Conservation (phyloP, 2,888 invertebrate species). For the Coenonympha arcania region DNA sequence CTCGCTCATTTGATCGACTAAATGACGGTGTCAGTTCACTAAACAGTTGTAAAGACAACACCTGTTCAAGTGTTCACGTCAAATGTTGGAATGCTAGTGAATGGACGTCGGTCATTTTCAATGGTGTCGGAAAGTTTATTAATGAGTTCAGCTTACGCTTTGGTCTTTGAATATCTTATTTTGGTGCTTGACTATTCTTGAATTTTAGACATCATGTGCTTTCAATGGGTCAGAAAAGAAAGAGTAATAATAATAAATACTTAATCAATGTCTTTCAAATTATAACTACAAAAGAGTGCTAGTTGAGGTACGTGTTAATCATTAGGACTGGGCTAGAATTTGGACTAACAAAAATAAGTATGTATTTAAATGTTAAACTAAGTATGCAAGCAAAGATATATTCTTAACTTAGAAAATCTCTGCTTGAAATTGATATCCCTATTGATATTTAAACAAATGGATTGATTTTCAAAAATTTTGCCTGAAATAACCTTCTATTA, state of each 20-base stretch:
- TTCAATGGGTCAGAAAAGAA: neutral
- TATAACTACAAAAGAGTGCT: no score
- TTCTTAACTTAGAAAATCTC: no score
- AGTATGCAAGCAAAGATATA: no score
- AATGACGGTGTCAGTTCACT: slow-evolving; percentile 14
- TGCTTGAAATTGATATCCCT: no score
- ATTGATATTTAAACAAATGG: no score
- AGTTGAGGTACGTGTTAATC: no score
- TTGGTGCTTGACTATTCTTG: neutral
- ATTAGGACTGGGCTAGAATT: no score
- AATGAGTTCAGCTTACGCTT: slow-evolving; percentile 16
- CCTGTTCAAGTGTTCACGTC: slow-evolving; percentile 37
- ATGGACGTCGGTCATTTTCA: slow-evolving; percentile 15
- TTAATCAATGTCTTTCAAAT: neutral
- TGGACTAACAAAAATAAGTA: no score
- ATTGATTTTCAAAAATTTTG: no score
- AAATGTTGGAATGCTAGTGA: slow-evolving; percentile 21
- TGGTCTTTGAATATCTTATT: slow-evolving; percentile 5
- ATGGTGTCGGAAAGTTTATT: slow-evolving; percentile 24
- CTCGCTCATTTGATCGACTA: neutral
- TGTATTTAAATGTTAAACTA: no score
- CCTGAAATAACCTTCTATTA: no score
- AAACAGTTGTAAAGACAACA: slow-evolving; percentile 35
- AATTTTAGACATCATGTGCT: neutral
- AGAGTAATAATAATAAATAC: neutral